Base-by-base conservation (phyloP, 2,797 vertebrate genomes). In the Rhabdophis nuchalis region DNA sequence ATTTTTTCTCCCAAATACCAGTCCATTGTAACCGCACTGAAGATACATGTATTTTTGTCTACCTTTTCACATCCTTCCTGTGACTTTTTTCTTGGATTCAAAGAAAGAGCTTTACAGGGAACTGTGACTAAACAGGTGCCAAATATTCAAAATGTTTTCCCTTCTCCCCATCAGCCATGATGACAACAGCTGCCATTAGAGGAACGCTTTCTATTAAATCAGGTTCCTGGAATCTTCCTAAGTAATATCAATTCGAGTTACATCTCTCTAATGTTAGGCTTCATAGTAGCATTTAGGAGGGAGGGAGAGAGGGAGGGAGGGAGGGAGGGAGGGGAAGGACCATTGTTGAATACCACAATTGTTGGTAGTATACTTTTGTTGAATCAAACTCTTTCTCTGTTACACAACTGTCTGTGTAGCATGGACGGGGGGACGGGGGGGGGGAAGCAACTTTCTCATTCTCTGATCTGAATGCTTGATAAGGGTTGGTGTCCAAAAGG, bases 391-490 rank as follows among this genome's bases (percentile, higher is more conserved):
- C 92, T 92, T 61, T 95, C 95, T 95, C 92, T 95, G 95, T 95
- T 97, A 95, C 95, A 91, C 95, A 95, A 96, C 95, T 97, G 97
- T 97, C 97, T 97, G 97, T 96, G 97, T 36, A 72, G n/a, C 14
- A 68, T 0, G 6, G n/a, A 68, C 14, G 18, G 64, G 98, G 97
- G 96, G 97, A 96, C n/a, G 94, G 96, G 96, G 96, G 5, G 56
- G 18, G 96, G 97, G 97, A 97, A 97, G 97, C 96, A 96, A 92
- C 98, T 97, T 96, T 97, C 97, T 98, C 97, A 96, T 97, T 97
- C 96, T 96, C 97, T 98, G 98, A 98, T 97, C 97, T 97, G 98
- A 98, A 98, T 98, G 96, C 94, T 85, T 97, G 98, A 98, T 98
- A 97, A 98, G 97, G 95, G 94, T 95, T 86, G 82, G 94, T 98